Evolutionary conservation across 2,888 invertebrate genomes (phyloP).

Genomic region (Heliconius hortense): DNA sequence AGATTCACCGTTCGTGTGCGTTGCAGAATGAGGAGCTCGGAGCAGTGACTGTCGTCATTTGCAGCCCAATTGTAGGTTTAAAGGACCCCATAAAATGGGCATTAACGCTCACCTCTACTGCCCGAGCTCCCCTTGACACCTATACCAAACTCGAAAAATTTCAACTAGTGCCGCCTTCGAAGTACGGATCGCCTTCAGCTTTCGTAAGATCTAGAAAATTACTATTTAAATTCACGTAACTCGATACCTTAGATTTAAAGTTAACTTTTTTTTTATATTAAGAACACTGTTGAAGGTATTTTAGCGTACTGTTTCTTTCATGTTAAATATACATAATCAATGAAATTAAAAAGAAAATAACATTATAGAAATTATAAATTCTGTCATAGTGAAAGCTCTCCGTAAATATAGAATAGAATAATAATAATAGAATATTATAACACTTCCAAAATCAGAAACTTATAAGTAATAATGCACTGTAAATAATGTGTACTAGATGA

Average conservation of each 20-base stretch:
- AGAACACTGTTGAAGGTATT: background rate
- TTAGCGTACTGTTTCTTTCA: background rate
- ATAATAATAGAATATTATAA: background rate
- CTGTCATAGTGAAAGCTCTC: too few relatives aligned
- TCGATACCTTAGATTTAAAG: background rate
- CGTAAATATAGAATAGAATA: background rate
- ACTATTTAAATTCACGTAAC: background rate
- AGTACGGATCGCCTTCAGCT: too few relatives aligned
- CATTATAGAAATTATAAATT: background rate
- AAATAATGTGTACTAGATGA: constrained; percentile 23
- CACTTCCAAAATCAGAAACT: background rate
- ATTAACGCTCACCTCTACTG: too few relatives aligned
- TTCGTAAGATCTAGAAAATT: too few relatives aligned
- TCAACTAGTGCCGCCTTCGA: too few relatives aligned
- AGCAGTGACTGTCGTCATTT: too few relatives aligned
- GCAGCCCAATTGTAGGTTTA: too few relatives aligned
- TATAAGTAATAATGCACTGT: constrained; percentile 10
- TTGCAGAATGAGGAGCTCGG: background rate
- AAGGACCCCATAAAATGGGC: too few relatives aligned
- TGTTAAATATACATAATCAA: background rate
- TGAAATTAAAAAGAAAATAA: background rate
- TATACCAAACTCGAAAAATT: too few relatives aligned
- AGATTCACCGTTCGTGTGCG: background rate
- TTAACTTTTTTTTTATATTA: background rate
- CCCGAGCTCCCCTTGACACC: too few relatives aligned